Conservation (phyloP, 2,797 vertebrate genomes). For the Lepus oiostolus region DNA sequence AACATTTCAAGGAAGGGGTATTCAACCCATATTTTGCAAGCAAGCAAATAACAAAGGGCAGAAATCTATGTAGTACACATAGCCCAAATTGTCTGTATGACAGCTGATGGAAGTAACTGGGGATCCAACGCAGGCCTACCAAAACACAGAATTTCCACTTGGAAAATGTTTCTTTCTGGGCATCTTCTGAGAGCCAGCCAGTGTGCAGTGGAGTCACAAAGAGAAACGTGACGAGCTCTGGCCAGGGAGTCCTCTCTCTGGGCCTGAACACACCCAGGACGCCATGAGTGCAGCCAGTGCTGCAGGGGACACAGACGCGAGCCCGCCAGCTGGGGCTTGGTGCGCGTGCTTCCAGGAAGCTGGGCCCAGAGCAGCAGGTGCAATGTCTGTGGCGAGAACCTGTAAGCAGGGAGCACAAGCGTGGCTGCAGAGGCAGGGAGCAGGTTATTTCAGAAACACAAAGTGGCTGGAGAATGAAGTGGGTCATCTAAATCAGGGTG, state of each 20-base stretch:
- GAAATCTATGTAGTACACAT: neutral
- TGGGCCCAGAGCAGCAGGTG: neutral
- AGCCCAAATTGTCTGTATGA: slow-evolving; percentile 39
- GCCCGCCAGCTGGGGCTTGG: neutral
- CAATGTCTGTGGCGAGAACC: neutral
- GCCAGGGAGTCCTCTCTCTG: neutral
- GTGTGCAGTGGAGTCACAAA: neutral
- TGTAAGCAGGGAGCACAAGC: neutral
- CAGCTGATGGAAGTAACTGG: neutral
- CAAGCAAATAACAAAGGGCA: neutral
- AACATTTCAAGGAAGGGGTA: too few species aligned
- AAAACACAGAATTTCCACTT: neutral
- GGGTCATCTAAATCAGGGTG: neutral
- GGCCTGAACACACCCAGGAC: neutral
- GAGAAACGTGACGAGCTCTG: neutral
- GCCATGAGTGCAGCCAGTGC: accelerated
- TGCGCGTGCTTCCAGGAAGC: neutral
- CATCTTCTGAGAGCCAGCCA: neutral
- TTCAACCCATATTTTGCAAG: neutral
- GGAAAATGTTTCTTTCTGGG: neutral
- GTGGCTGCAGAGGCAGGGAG: too few species aligned
- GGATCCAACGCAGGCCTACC: neutral
- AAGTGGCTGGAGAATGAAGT: neutral
- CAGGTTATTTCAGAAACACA: neutral
- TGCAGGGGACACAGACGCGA: neutral